Percentiles rank a stretch among this genome's conserved stretches.
phyloP scores from a whole-genome alignment of 37 sponge, comb jelly and placozoan genomes.

The Halichondria panicea region DNA sequence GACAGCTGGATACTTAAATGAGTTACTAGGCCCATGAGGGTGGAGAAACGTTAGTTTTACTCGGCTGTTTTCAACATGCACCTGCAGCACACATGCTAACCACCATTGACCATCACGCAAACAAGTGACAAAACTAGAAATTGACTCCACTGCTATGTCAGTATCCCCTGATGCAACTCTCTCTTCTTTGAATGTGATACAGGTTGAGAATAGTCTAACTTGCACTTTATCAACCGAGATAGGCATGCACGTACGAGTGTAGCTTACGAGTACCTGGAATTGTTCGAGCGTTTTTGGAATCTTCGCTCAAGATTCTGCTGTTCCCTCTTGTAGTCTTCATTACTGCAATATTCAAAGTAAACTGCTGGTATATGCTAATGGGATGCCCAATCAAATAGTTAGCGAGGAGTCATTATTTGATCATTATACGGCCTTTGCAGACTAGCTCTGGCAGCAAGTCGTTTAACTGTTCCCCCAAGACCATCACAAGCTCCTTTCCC shows the following conservation, averaged over 20 bases:
- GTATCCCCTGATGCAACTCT: not conserved
- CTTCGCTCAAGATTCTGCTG: conserved; percentile 7
- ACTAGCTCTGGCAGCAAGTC: conserved; percentile 55
- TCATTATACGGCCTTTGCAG: conserved; percentile 44
- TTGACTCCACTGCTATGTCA: conserved; percentile 9
- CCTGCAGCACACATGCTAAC: conserved; percentile 33
- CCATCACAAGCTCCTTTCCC: conserved; percentile 62
- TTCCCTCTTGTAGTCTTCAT: conserved; percentile 20
- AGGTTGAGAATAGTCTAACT: conserved; percentile 13
- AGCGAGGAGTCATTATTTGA: conserved; percentile 58
- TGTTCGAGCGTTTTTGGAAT: conserved; percentile 20
- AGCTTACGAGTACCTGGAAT: conserved; percentile 54
- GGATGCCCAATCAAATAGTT: conserved; percentile 47
- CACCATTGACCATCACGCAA: conserved; percentile 26
- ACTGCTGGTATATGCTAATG: conserved; percentile 13
- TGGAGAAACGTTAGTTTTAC: conserved; percentile 38
- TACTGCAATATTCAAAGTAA: conserved; percentile 27
- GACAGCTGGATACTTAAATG: conserved; percentile 23
- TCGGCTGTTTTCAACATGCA: not conserved
- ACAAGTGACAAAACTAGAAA: conserved; percentile 30
- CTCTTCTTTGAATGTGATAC: conserved; percentile 11
- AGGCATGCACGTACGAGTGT: conserved; percentile 27
- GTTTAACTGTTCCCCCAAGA: conserved; percentile 44
- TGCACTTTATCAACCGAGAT: not conserved
- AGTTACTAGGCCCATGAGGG: conserved; percentile 33